A percentile compares a stretch with the other conserved stretches of the same genome.
Evolutionary conservation across 2,113 vertebrate genomes (phyloP).

Genomic region (Falcunculus frontatus): DNA sequence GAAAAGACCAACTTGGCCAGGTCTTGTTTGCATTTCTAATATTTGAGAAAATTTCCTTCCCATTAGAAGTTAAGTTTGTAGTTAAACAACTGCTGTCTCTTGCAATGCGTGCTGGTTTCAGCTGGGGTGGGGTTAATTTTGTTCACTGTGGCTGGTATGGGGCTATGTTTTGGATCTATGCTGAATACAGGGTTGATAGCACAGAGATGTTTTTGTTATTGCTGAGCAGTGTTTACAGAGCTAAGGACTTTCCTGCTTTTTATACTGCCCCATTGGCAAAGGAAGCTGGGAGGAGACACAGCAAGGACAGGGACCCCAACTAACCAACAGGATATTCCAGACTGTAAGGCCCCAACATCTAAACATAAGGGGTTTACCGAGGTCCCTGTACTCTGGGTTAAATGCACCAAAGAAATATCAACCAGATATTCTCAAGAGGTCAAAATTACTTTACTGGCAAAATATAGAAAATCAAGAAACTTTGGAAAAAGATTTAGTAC

Average conservation of each 20-base stretch:
- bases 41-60: background rate
- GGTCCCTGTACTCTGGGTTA: background rate
- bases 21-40: background rate
- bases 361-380: accelerated
- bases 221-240: background rate
- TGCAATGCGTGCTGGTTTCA: background rate
- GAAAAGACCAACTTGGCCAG: background rate
- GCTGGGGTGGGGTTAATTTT: background rate
- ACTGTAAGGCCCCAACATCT: background rate
- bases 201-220: background rate
- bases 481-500: background rate
- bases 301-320: background rate
- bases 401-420: accelerated
- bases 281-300: background rate
- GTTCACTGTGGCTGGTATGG: background rate
- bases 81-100: background rate
- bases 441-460: background rate
- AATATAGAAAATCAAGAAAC: background rate
- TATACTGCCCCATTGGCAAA: background rate
- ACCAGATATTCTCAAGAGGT: background rate
- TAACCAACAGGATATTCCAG: background rate
- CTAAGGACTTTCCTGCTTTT: background rate
- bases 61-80: background rate
- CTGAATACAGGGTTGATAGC: background rate
- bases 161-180: background rate